These are phyloP conservation scores for Drosophila glabriapex DNA, from an alignment of 2,888 invertebrate genomes.

Conservation along the genomic window DNA sequence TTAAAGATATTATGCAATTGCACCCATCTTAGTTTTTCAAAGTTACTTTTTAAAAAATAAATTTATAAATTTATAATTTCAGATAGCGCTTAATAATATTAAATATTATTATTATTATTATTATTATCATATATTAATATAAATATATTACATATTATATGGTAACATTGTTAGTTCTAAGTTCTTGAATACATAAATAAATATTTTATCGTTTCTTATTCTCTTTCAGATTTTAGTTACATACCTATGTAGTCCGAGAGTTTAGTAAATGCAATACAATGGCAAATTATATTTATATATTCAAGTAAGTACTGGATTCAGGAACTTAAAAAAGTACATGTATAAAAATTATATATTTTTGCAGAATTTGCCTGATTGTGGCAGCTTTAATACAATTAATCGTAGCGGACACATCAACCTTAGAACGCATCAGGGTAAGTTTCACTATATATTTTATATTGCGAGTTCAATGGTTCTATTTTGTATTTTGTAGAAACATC, in stretches of 20 bases:
- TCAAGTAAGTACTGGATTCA: conserved; percentile 38
- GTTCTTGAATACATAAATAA: not conserved
- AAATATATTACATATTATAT: no score
- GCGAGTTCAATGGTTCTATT: not conserved
- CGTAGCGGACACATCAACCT: conserved; percentile 76
- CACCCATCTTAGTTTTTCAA: no score
- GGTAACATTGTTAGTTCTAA: not conserved
- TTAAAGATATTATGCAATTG: no score
- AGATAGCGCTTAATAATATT: not conserved
- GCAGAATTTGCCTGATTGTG: conserved; percentile 73
- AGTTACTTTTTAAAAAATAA: no score
- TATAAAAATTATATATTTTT: conserved; percentile 5
- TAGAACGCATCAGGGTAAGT: conserved; percentile 81
- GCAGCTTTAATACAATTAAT: conserved; percentile 54
- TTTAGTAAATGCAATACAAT: conserved; percentile 44
- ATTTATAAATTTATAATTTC: no score
- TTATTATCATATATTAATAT: no score
- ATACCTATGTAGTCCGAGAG: conserved; percentile 47
- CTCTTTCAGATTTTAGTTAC: conserved; percentile 40
- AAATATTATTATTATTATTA: no score
- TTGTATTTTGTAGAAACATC: conserved; percentile 79
- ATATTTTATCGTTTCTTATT: conserved; percentile 10
- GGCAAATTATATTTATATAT: conserved; percentile 49
- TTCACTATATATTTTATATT: not conserved
- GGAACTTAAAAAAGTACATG: no score